These are phyloP conservation scores for Acanthosepion esculentum DNA, from an alignment of 2,888 invertebrate species.

Conservation along the genomic window DNA sequence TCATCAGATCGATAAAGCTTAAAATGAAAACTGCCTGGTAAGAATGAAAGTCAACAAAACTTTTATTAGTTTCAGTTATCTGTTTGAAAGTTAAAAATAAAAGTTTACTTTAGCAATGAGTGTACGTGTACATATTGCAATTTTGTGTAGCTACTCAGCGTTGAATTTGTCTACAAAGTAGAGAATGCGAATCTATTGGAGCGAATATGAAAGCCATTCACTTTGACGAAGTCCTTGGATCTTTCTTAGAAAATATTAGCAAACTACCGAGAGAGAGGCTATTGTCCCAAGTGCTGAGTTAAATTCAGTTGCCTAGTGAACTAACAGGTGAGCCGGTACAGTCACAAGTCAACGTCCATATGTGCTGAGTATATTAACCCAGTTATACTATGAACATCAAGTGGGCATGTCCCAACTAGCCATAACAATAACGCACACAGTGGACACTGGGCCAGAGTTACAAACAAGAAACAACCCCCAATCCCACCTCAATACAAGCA, in stretches of 20 bases:
- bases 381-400: constrained; percentile 33
- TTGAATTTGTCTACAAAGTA: not conserved
- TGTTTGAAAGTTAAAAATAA: no score
- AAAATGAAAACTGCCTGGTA: no score
- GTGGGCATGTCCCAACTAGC: constrained; percentile 33
- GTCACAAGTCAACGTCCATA: constrained; percentile 22
- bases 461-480: not conserved
- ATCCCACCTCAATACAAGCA: not conserved
- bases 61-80: no score
- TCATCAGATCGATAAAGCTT: no score
- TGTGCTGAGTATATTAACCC: constrained; percentile 2
- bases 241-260: not conserved
- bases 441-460: not conserved
- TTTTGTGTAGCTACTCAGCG: no score
- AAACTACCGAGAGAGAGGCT: not conserved
- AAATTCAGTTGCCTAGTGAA: constrained; percentile 33
- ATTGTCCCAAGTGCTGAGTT: not conserved
- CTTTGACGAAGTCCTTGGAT: not conserved
- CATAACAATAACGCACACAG: not conserved
- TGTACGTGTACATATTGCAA: no score
- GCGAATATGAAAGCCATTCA: not conserved
- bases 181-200: not conserved
- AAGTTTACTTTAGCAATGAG: no score
- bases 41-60: no score
- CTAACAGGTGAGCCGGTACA: not conserved